Evolutionary conservation across 1,140 invertebrate genomes (phyloP).

Genomic region (Aphaenogaster floridana): DNA sequence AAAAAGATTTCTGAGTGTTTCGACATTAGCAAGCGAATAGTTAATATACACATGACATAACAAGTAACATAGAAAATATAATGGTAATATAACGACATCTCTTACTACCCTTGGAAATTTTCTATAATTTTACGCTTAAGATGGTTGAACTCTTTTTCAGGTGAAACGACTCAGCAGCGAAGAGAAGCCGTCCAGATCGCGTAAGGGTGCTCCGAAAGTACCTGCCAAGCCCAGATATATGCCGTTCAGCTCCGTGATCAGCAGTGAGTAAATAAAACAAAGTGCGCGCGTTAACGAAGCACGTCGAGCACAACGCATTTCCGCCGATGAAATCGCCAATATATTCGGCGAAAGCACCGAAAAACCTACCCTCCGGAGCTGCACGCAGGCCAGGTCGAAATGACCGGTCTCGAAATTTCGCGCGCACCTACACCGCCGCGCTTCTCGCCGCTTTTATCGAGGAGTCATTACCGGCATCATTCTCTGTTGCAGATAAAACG

Average conservation of each 20-base stretch:
- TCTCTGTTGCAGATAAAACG: conserved; percentile 82
- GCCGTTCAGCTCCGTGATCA: conserved; percentile 74
- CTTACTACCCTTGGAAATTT: neutral
- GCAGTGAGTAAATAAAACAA: conserved; percentile 79
- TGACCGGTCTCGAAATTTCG: conserved; percentile 19
- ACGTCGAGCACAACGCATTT: conserved; percentile 50
- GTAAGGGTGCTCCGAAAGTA: conserved; percentile 72
- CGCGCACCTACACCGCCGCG: conserved; percentile 10
- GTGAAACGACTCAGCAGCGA: conserved; percentile 76
- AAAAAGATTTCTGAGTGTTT: neutral
- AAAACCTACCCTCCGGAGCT: conserved; percentile 30
- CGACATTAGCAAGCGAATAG: conserved; percentile 28
- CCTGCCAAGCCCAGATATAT: conserved; percentile 74
- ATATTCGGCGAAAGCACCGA: conserved; percentile 18
- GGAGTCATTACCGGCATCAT: conserved; percentile 70
- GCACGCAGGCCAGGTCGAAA: conserved; percentile 15
- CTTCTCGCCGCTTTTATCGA: conserved; percentile 26
- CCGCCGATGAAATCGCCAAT: conserved; percentile 39
- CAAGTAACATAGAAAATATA: neutral
- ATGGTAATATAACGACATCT: neutral
- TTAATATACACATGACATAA: neutral
- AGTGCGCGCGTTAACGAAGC: conserved; percentile 55
- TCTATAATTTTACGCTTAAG: neutral
- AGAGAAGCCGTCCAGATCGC: conserved; percentile 65
- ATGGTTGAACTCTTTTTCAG: conserved; percentile 56